Conservation (phyloP, 2,888 invertebrate species). For the Eudasyphora cyanicolor region DNA sequence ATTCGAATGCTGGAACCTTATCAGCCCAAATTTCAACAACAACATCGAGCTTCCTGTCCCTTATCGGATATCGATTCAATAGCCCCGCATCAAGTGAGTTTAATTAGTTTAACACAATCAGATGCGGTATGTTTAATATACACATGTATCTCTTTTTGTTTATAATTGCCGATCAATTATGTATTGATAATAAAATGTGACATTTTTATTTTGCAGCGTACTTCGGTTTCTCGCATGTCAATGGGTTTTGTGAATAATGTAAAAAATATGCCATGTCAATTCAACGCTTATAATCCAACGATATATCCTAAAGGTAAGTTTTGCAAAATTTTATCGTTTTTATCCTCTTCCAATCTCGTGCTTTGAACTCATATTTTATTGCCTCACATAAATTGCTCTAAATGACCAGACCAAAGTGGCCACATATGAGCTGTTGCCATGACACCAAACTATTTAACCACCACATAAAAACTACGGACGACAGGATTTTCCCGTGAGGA, state of each 20-base stretch:
- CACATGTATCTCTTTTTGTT: background rate
- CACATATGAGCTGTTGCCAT: background rate
- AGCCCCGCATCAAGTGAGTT: conserved; percentile 76
- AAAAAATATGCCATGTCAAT: conserved; percentile 79
- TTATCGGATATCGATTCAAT: conserved; percentile 81
- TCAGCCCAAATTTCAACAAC: conserved; percentile 93
- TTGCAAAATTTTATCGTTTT: too few relatives aligned
- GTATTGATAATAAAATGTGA: background rate
- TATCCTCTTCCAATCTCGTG: background rate
- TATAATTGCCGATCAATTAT: background rate
- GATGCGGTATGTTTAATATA: background rate
- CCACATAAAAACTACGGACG: background rate
- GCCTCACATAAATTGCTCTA: background rate
- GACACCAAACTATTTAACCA: background rate
- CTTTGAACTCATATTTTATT: background rate
- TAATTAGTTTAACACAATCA: background rate
- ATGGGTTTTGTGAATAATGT: conserved; percentile 79
- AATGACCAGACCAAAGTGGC: background rate
- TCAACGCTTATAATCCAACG: conserved; percentile 76
- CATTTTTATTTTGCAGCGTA: conserved; percentile 75
- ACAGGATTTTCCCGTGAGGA: background rate
- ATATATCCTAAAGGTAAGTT: conserved; percentile 77
- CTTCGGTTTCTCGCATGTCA: conserved; percentile 79
- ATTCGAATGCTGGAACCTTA: conserved; percentile 95
- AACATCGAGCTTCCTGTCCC: conserved; percentile 89